Percentiles rank a stretch among this genome's conserved stretches.
Evolutionary conservation across 2,113 vertebrate genomes (phyloP).

Genomic region (Fregetta grallaria): DNA sequence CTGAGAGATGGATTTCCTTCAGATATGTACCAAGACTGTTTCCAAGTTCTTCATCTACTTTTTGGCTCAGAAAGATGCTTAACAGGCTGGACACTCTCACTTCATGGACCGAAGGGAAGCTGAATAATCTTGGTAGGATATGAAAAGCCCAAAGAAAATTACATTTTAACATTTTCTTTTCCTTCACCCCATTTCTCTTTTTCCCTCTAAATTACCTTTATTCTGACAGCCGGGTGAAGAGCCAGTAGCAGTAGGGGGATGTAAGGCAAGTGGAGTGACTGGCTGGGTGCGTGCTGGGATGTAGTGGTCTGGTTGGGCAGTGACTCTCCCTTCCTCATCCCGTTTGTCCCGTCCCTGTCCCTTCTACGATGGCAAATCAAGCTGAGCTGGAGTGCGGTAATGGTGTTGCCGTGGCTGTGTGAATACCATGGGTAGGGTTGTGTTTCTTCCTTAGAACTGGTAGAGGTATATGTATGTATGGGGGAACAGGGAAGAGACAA

Average conservation of each 20-base stretch:
- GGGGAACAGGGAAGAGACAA: background rate
- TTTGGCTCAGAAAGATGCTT: background rate
- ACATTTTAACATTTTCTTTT: background rate
- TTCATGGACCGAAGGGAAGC: background rate
- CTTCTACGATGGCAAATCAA: background rate
- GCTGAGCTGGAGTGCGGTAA: background rate
- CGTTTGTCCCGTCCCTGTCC: background rate
- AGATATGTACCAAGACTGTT: background rate
- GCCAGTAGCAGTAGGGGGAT: background rate
- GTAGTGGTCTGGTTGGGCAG: background rate
- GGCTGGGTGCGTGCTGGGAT: background rate
- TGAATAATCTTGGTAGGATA: background rate
- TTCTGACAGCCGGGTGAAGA: background rate
- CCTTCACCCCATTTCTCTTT: background rate
- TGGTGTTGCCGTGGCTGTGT: background rate
- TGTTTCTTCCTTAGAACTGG: background rate
- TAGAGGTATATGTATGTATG: background rate
- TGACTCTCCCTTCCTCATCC: background rate
- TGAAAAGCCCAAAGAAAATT: background rate
- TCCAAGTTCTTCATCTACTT: background rate
- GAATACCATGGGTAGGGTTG: background rate
- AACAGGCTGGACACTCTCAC: background rate
- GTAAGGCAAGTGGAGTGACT: background rate
- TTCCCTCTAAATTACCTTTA: background rate
- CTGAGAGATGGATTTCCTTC: background rate